Evolutionary conservation across 2,888 invertebrate species (phyloP), one percentile per base, ranked within the genome.

Genomic region (Plutella xylostella): DNA sequence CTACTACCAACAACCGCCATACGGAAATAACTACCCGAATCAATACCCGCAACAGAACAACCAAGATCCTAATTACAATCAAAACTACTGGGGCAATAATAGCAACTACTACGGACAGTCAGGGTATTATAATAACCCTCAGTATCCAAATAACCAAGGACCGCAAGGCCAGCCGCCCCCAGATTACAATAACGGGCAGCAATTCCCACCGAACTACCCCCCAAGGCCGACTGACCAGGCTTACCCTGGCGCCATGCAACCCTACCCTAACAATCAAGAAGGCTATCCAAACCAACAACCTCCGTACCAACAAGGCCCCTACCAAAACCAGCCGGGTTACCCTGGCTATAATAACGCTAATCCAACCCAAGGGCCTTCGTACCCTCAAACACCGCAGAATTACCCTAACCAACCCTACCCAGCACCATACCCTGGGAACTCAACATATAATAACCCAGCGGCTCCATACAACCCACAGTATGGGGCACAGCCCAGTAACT

Each of bases 11-110:
- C 80, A 78, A 48, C 65, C 69, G 4, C 70, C 72, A 0, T 77
- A 71, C 33, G 59, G 64, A 18, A 75, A 66, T 50, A 79, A 75
- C 52, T 85, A 80, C 52, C 74, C 79, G 1, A 80, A 77, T 49
- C 82, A 83, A 46, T 83, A 75, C 48, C 73, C 79, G 14, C 41
- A 28, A 4, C 25, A 35, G 14, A 45, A 40, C 25, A 41, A n/a
- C 3, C 15, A 14, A 34, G 34, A 43, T 11, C 28, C 54, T 54
- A 65, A 68, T 0, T 80, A 75, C 51, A 79, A 73, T 48, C 80
- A 78, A 45, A 80, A 76, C 47, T 82, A 78, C 51, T 82, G 83
- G 79, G 69, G 69, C 6, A 76, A 73, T 43, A 68, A 72, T 2
- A 19, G 30, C 3, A 34, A 43, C 22, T 83, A 76, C 55, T 82